Percentiles rank a stretch among this genome's conserved stretches.
These are phyloP conservation scores for Drosophila subsilvestris DNA, from an alignment of 2,888 invertebrate species.

Conservation along the genomic window DNA sequence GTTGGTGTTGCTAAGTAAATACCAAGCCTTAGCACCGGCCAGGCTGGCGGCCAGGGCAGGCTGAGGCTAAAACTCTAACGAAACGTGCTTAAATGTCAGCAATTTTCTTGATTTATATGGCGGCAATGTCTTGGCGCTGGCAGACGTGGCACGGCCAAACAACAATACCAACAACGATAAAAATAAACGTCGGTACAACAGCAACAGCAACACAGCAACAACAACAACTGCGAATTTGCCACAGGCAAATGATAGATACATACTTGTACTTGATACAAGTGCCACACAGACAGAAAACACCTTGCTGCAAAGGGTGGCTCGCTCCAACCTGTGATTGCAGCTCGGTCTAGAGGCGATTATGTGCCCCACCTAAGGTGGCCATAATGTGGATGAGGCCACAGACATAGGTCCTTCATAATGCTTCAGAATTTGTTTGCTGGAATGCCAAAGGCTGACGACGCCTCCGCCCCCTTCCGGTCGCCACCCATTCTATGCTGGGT, in stretches of 20 bases:
- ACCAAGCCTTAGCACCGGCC: conserved; percentile 22
- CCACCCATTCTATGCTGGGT: conserved; percentile 16
- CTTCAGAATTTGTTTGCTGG: conserved; percentile 22
- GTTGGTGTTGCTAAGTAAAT: conserved; percentile 58
- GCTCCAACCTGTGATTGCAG: conserved; percentile 28
- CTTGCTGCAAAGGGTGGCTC: not conserved
- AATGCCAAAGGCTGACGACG: conserved; percentile 17
- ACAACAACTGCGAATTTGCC: conserved; percentile 46
- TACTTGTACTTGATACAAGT: conserved; percentile 34
- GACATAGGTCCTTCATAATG: conserved; percentile 15
- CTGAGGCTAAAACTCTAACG: conserved; percentile 32
- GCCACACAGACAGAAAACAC: conserved; percentile 10
- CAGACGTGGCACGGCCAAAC: conserved; percentile 39
- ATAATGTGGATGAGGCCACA: not conserved
- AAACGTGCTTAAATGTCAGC: conserved; percentile 79
- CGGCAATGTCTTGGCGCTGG: conserved; percentile 61
- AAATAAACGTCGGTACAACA: conserved; percentile 48
- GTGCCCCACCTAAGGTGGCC: conserved; percentile 27
- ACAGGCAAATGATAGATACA: conserved; percentile 55
- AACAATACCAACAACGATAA: conserved; percentile 64
- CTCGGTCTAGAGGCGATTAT: conserved; percentile 54
- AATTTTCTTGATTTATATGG: conserved; percentile 79
- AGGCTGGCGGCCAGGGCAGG: not conserved
- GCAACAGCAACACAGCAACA: conserved; percentile 2
- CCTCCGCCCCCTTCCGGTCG: not conserved